These are phyloP conservation scores for Promerops cafer DNA, from an alignment of 2,113 vertebrate species.

Conservation along the genomic window DNA sequence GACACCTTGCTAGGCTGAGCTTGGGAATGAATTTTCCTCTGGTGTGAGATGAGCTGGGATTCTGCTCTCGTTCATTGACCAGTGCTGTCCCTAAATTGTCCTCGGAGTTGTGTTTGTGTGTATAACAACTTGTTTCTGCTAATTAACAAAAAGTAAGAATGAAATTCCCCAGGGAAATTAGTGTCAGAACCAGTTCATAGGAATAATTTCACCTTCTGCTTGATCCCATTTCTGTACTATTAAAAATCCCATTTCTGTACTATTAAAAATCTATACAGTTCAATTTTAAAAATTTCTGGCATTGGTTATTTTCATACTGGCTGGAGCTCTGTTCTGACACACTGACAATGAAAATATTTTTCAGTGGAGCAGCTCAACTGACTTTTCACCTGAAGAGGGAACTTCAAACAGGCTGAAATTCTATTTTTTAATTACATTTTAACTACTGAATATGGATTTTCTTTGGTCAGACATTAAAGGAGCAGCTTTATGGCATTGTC, in stretches of 20 bases:
- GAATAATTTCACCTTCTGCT: neutral
- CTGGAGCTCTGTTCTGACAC: neutral
- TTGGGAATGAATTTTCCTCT: neutral
- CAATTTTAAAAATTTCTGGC: neutral
- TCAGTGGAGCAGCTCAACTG: neutral
- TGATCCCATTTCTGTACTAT: neutral
- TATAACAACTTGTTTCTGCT: neutral
- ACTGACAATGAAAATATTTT: neutral
- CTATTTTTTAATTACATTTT: slow-evolving; percentile 9
- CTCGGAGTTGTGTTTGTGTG: neutral
- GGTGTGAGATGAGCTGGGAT: neutral
- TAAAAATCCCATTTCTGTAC: neutral
- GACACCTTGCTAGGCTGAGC: neutral
- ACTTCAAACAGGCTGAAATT: neutral
- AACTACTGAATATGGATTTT: neutral
- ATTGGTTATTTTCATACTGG: neutral
- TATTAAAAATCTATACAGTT: neutral
- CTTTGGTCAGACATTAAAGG: neutral
- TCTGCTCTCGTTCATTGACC: fast-evolving
- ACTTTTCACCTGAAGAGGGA: neutral
- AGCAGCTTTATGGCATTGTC: neutral
- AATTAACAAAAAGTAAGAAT: neutral
- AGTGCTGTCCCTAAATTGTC: neutral
- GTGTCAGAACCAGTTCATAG: neutral
- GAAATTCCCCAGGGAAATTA: neutral